These are phyloP conservation scores for Acanthosoma haemorrhoidale DNA, from an alignment of 2,888 invertebrate genomes.

Conservation along the genomic window DNA sequence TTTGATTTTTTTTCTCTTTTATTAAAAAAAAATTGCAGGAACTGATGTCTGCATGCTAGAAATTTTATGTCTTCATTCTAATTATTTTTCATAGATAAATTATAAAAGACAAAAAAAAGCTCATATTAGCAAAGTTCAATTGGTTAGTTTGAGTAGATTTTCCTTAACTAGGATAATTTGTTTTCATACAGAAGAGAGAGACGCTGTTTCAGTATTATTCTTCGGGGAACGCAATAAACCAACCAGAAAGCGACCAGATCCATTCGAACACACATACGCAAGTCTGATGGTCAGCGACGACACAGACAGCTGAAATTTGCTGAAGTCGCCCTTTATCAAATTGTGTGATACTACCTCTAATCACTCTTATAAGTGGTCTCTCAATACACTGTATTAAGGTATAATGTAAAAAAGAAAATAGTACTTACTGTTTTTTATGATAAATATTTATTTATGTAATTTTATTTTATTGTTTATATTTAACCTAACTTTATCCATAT, in stretches of 20 bases:
- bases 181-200: constrained; percentile 38
- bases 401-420: background rate
- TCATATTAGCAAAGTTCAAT: background rate
- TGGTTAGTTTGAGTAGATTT: background rate
- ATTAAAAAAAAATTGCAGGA: too few species aligned
- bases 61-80: background rate
- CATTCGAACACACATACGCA: constrained; percentile 82
- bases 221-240: constrained; percentile 68
- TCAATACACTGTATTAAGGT: constrained; percentile 1
- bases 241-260: constrained; percentile 67
- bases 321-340: background rate
- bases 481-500: too few species aligned
- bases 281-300: constrained; percentile 58
- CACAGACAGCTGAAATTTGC: constrained; percentile 14
- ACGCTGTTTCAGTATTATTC: constrained; percentile 71
- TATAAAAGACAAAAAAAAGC: background rate
- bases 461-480: too few species aligned
- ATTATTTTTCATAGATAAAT: too few species aligned
- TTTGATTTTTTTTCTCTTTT: too few species aligned
- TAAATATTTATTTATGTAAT: too few species aligned
- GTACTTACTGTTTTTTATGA: background rate
- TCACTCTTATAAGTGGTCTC: constrained; percentile 5
- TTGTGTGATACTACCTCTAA: constrained; percentile 14
- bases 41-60: constrained; percentile 2
- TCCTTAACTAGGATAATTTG: constrained; percentile 18